Evolutionary conservation across 2,888 invertebrate species (phyloP).

Genomic region (Leucoptera coffeella): DNA sequence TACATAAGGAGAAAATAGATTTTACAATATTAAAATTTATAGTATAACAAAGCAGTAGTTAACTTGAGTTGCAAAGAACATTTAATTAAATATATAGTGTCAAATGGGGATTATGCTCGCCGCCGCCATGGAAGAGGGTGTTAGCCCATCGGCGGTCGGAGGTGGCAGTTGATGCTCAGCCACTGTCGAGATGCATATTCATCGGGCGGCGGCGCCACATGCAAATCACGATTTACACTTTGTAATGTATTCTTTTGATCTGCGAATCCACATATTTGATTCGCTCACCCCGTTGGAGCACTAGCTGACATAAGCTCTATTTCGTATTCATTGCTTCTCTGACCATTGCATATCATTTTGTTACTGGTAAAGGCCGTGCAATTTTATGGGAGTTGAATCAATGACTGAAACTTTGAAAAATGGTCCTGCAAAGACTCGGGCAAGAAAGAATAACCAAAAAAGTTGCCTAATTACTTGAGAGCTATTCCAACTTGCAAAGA

Average conservation of each 20-base stretch:
- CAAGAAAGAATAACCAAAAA: conserved; percentile 39
- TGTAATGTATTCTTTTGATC: conserved; percentile 56
- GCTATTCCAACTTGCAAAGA: conserved; percentile 45
- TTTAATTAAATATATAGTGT: too few relatives aligned
- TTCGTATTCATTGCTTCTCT: conserved; percentile 41
- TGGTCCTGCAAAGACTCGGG: too few relatives aligned
- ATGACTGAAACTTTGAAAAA: too few relatives aligned
- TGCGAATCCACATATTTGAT: conserved; percentile 52
- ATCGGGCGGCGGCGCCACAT: conserved; percentile 42
- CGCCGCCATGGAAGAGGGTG: too few relatives aligned
- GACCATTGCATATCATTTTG: conserved; percentile 15
- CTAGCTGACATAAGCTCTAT: conserved; percentile 29
- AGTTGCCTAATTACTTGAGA: conserved; percentile 46
- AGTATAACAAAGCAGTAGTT: too few relatives aligned
- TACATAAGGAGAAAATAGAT: too few relatives aligned
- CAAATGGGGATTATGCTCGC: too few relatives aligned
- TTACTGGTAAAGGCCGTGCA: too few relatives aligned
- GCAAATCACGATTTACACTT: conserved; percentile 52
- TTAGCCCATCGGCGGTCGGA: too few relatives aligned
- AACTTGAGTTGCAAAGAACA: too few relatives aligned
- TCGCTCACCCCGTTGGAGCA: conserved; percentile 42
- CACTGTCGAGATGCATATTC: conserved; percentile 44
- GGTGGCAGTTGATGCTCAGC: conserved; percentile 35
- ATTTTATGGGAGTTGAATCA: too few relatives aligned
- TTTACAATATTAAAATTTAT: too few relatives aligned